A percentile compares a stretch with the other conserved stretches of the same genome.
Evolutionary conservation across 2,888 invertebrate species (phyloP).

Genomic region (Lithophane semibrunnea): DNA sequence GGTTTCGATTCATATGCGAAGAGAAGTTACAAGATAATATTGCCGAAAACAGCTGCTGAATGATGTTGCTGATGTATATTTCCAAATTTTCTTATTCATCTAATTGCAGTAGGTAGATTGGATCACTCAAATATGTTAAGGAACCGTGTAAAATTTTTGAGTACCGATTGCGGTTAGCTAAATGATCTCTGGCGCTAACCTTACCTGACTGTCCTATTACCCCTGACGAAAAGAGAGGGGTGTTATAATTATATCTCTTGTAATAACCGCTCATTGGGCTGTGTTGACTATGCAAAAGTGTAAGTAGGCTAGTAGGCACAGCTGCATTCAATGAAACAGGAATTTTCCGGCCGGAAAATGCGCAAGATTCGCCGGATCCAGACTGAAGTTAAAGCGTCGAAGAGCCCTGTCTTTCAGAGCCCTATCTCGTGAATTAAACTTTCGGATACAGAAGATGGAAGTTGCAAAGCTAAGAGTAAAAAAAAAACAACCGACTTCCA

Average conservation of each 20-base stretch:
- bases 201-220: not conserved
- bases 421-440: not conserved
- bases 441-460: not conserved
- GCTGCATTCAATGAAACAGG: not conserved
- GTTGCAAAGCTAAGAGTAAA: not conserved
- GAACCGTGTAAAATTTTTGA: not conserved
- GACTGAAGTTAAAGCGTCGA: not conserved
- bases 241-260: not conserved
- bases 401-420: not conserved
- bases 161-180: not conserved
- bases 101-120: not conserved
- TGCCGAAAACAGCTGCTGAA: constrained; percentile 1
- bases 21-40: not conserved
- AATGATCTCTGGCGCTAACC: not conserved
- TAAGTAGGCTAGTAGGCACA: not conserved
- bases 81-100: not conserved
- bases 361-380: not conserved
- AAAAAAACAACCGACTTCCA: too few species aligned
- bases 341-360: not conserved
- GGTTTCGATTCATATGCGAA: constrained; percentile 12
- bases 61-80: not conserved
- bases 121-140: not conserved
- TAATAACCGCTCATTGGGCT: not conserved
- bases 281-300: not conserved
- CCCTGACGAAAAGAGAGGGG: not conserved